A percentile compares a stretch with the other conserved stretches of the same genome.
phyloP scores from a whole-genome alignment of 2,797 vertebrate genomes.

The Dendrocincla fuliginosa region DNA sequence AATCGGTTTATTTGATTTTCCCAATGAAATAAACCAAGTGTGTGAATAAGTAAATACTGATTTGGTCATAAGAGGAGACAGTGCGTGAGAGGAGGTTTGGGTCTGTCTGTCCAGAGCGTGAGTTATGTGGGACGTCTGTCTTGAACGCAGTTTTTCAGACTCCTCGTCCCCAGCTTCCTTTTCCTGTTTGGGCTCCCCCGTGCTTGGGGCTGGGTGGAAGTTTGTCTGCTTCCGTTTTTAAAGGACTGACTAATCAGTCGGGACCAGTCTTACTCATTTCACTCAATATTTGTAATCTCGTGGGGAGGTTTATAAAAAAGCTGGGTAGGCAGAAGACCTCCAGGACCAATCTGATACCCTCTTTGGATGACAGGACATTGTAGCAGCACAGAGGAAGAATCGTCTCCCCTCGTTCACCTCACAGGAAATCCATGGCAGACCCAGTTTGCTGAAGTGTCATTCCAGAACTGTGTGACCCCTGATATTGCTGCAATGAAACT shows the following conservation, averaged over 20 bases:
- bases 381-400: neutral
- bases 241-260: conserved; percentile 34
- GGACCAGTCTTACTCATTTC: conserved; percentile 46
- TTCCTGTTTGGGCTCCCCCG: conserved; percentile 1
- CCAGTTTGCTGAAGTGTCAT: neutral
- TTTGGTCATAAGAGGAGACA: conserved; percentile 15
- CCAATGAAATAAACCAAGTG: neutral
- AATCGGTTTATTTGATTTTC: neutral
- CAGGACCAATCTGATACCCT: neutral
- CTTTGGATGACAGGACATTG: neutral
- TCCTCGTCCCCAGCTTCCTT: conserved; percentile 58
- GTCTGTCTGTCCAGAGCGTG: conserved; percentile 33
- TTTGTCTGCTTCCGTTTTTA: conserved; percentile 49
- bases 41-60: neutral
- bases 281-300: neutral
- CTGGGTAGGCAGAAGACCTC: neutral
- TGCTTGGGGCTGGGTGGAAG: conserved; percentile 36
- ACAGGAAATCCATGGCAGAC: neutral
- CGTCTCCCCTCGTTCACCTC: neutral
- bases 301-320: neutral
- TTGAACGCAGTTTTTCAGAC: conserved; percentile 14
- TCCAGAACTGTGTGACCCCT: neutral
- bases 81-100: conserved; percentile 16
- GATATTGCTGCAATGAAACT: neutral
- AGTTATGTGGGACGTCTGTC: conserved; percentile 46